Evolutionary conservation across 2,888 invertebrate genomes (phyloP), one percentile per base, ranked within the genome.

Genomic region (Teleiodes luculella): DNA sequence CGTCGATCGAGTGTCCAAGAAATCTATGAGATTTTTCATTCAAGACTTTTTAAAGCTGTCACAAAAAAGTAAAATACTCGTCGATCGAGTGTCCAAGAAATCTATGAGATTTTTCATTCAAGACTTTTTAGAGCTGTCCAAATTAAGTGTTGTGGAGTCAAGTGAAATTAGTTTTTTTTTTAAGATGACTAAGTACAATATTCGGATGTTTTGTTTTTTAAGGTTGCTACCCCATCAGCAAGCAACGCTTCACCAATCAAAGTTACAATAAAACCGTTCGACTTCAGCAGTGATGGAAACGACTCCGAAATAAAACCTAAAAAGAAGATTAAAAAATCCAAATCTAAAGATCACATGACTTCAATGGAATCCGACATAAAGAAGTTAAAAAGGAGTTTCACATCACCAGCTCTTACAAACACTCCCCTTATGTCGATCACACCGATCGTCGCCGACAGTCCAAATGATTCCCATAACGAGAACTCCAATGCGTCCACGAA

Each of bases 401-500:
- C 90, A 1, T 90, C 90, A 0, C 90, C 90, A 0, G 80, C 84
- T 1, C 64, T 90, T 7, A 90, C 90, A 0, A 90, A 90, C 56
- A 90, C 90, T 3, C 90, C 90, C 0, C 70, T 90, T 3, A 90
- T 90, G 90, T 90, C 90, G 0, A 90, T 90, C 55, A 90, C 90
- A 0, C 90, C 90, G 0, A 83, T 90, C 46, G 89, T 90, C 1
- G 90, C 85, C 0, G 90, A 90, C 53, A 90, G 90, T 55, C 90
- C 90, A 0, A 86, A 85, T 57, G 89, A 87, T 59, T 90, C 90
- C 0, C 87, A 90, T 60, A 88, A 88, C 59, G 90, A 90, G 55
- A 88, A 88, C 53, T 90, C 90, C 0, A 90, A 88, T 56, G 80
- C 85, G 0, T 89, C 89, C 0, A 79, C 79, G 0, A 80, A 76